These are phyloP conservation scores for Crenuchus spilurus DNA, from an alignment of 2,797 vertebrate species.

Conservation along the genomic window DNA sequence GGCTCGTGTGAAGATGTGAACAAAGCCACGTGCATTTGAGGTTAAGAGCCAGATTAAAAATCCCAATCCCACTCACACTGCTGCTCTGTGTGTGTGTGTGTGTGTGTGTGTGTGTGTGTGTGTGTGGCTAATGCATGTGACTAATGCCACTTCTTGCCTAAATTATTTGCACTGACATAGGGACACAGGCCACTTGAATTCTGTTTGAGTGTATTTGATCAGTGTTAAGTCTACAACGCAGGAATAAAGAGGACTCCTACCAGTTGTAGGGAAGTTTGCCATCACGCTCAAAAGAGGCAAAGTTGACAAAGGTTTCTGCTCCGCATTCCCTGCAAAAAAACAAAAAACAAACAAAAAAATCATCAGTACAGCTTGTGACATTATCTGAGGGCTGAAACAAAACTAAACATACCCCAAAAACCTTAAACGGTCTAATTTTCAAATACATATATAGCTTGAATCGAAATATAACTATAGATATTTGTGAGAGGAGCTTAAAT, in stretches of 20 bases:
- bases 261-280: conserved; percentile 96
- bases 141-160: background rate
- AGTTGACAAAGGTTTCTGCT: conserved; percentile 95
- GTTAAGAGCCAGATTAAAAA: conserved; percentile 26
- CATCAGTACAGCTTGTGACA: background rate
- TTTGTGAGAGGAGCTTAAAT: too few relatives aligned
- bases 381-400: background rate
- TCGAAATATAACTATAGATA: too few relatives aligned
- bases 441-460: too few relatives aligned
- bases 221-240: too few relatives aligned
- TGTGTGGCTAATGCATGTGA: background rate
- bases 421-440: too few relatives aligned
- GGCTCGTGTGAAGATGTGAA: background rate
- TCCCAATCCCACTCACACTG: conserved; percentile 2
- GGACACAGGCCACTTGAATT: too few relatives aligned
- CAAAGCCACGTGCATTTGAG: conserved; percentile 21
- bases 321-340: conserved; percentile 85
- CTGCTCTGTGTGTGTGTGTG: background rate
- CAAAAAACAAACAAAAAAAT: background rate
- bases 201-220: background rate
- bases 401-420: background rate
- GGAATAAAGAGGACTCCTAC: conserved; percentile 70
- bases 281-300: conserved; percentile 92
- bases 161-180: background rate
- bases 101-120: background rate